phyloP scores from a whole-genome alignment of 2,888 invertebrate genomes.

The Cephonodes hylas region DNA sequence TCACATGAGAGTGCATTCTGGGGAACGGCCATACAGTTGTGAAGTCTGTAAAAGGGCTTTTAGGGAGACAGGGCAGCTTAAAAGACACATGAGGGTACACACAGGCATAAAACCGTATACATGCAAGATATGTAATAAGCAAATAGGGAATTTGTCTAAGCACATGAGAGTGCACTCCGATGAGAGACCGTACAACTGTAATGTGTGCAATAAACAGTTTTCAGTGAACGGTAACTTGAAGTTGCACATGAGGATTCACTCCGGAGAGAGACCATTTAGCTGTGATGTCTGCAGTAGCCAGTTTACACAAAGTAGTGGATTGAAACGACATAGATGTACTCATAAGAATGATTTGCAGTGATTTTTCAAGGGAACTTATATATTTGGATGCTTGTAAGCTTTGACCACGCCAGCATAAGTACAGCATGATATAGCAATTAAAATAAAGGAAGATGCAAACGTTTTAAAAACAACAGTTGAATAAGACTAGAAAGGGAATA shows the following conservation, averaged over 20 bases:
- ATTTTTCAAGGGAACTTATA: too few species aligned
- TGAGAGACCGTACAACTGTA: slow-evolving; percentile 50
- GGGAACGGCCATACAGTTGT: slow-evolving; percentile 63
- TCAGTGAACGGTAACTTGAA: slow-evolving; percentile 53
- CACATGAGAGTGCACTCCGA: slow-evolving; percentile 67
- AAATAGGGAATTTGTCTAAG: slow-evolving; percentile 65
- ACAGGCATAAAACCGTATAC: slow-evolving; percentile 66
- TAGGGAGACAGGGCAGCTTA: slow-evolving; percentile 63
- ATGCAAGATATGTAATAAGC: slow-evolving; percentile 69
- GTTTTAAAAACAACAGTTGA: too few species aligned
- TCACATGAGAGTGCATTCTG: slow-evolving; percentile 68
- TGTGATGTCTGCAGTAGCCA: slow-evolving; percentile 50
- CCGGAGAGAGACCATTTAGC: slow-evolving; percentile 42
- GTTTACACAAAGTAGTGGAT: slow-evolving; percentile 50
- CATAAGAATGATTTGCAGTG: slow-evolving; percentile 24
- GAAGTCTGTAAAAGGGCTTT: slow-evolving; percentile 64
- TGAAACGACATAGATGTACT: slow-evolving; percentile 51
- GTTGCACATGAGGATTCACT: slow-evolving; percentile 55
- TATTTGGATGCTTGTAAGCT: too few species aligned
- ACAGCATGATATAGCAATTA: too few species aligned
- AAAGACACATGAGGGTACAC: slow-evolving; percentile 63
- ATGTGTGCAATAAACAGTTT: slow-evolving; percentile 57
- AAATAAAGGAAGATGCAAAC: too few species aligned
- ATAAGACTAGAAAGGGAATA: too few species aligned
- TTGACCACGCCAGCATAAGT: too few species aligned